Base-by-base conservation (phyloP, 2,888 invertebrate genomes). In the Schizaphis graminum region DNA sequence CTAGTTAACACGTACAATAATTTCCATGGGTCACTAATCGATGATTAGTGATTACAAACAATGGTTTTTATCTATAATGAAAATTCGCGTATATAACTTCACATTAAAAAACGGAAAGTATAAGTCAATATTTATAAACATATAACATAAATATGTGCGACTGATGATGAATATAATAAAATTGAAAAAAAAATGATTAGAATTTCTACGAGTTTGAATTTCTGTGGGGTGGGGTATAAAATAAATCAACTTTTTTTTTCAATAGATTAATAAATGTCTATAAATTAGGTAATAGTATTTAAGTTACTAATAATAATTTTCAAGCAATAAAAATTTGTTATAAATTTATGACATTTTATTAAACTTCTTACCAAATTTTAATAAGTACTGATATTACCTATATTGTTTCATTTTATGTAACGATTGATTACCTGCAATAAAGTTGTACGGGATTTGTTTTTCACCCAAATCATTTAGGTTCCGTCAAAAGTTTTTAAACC, bases 181-280 rank as follows among this genome's bases (percentile, higher is more conserved):
- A 67, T 67, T 3, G 44, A 47, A 21, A 35, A 35, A 67, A 67
- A 16, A 35, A 67, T 16, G 0, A 67, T 7, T 67, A 4, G 35
- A 67, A 67, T 35, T 16, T 67, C 10, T 35, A n/a, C 35, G n/a
- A n/a, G 16, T 35, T 35, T 35, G 28, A 61, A 61, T 61, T 61
- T 3, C 35, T 28, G 3, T 0, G 0, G 11, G 61, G 61, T 7
- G n/a, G n/a, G n/a, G n/a, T n/a, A n/a, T n/a, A n/a, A n/a, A n/a
- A 67, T 67, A 21, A n/a, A 67, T 67, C n/a, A 35, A n/a, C 7
- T 16, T 53, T 49, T 53, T 53, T 53, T 16, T 53, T 16, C 3
- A 57, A n/a, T 53, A 53, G 53, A 5, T 53, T 21, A 67, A 35
- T 35, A 16, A 1, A 67, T 67, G 1, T 11, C 13, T 16, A 13